Percentiles rank a stretch among this genome's conserved stretches.
Conservation (phyloP, 2,888 invertebrate genomes). For the Tipula lateralis region DNA sequence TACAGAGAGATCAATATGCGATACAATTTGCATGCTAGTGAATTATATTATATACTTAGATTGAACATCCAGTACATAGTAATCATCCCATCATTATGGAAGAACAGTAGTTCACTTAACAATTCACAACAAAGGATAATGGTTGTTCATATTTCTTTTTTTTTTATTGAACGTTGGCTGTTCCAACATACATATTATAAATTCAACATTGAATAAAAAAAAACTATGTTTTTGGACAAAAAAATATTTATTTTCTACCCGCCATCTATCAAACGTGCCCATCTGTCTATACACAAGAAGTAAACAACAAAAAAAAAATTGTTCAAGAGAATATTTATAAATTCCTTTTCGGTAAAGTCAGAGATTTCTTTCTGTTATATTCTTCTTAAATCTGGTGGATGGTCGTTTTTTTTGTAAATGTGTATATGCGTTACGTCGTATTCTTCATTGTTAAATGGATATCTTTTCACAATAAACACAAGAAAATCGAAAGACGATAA, state of each 20-base stretch:
- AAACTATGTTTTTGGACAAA: slow-evolving; percentile 20
- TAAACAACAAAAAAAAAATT: neutral
- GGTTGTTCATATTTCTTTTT: neutral
- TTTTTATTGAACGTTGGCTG: neutral
- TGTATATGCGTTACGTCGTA: too few relatives aligned
- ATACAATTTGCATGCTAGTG: neutral
- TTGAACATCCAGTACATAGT: neutral
- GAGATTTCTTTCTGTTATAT: neutral
- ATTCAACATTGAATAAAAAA: neutral
- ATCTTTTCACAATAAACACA: neutral
- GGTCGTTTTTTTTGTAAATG: neutral
- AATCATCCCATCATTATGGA: neutral
- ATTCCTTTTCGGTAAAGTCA: slow-evolving; percentile 30
- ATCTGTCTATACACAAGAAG: slow-evolving; percentile 27
- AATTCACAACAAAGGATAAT: neutral
- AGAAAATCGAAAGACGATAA: neutral
- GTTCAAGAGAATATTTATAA: slow-evolving; percentile 15
- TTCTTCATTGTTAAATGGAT: neutral
- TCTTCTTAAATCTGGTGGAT: neutral
- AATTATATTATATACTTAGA: too few relatives aligned
- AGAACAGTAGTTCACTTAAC: neutral
- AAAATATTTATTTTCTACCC: slow-evolving; percentile 12
- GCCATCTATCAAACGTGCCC: slow-evolving; percentile 30
- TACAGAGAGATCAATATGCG: neutral
- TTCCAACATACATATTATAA: neutral